Evolutionary conservation across 35 echinoderm and acorn worm genomes (phyloP).

Genomic region (Anneissia japonica): DNA sequence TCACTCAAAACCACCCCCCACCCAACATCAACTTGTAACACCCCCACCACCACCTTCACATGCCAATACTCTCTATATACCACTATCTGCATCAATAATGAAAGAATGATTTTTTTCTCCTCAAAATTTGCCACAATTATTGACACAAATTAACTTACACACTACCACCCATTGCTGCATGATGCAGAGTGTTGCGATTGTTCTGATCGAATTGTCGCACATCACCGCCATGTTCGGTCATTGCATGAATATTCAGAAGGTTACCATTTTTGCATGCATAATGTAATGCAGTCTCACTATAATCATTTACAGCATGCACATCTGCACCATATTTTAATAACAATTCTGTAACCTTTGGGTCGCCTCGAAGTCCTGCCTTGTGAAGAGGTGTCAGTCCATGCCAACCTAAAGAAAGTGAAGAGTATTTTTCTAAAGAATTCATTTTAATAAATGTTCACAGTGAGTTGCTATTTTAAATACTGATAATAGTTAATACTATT

Average conservation of each 20-base stretch:
- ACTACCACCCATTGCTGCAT: slow-evolving; percentile 84
- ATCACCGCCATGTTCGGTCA: slow-evolving; percentile 54
- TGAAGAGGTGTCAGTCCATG: slow-evolving; percentile 87
- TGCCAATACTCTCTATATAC: no score
- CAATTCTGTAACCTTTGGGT: slow-evolving; percentile 57
- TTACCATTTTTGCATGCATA: slow-evolving; percentile 93
- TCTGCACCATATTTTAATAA: slow-evolving; percentile 59
- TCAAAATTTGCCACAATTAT: no score
- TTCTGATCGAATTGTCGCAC: slow-evolving; percentile 33
- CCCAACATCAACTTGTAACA: no score
- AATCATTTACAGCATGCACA: slow-evolving; percentile 57
- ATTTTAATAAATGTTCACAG: no score
- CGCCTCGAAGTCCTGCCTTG: slow-evolving; percentile 68
- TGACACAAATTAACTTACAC: no score
- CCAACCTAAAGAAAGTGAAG: slow-evolving; percentile 43
- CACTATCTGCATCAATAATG: no score
- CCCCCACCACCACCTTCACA: no score
- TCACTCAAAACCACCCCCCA: no score
- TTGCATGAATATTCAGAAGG: slow-evolving; percentile 46
- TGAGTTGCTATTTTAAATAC: no score
- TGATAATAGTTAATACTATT: no score
- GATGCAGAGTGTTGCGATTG: slow-evolving; percentile 64
- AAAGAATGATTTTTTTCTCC: no score
- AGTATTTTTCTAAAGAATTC: no score
- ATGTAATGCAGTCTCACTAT: slow-evolving; percentile 82